Evolutionary conservation across 37 sponge, comb jelly and placozoan genomes (phyloP), one percentile per base, ranked within the genome.

Genomic region (Haliclona indistincta): DNA sequence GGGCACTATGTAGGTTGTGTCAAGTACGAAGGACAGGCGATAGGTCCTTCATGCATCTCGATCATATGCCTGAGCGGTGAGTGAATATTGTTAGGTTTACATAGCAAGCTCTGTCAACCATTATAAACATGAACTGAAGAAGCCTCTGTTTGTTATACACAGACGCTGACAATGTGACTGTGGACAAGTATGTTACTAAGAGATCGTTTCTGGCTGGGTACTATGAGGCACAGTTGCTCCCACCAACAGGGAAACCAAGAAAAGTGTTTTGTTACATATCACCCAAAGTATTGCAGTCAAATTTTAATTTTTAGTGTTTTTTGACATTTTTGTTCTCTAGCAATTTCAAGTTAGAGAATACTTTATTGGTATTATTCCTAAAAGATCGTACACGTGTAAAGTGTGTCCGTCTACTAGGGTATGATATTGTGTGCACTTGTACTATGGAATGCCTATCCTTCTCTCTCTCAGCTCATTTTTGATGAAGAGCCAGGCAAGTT

Each of bases 331-430:
- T 34, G 58, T 54, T 11, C 70, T 45, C 0, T 58, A 91, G 93
- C 94, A 93, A 88, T 65, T 93, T 32, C 80, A 81, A 74, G 76
- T 93, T 26, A 80, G 65, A 38, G 94, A 93, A 62, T 93, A 79
- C 70, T 84, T 75, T 56, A 42, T 84, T 60, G 79, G 78, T 44
- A 19, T 89, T 30, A 74, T 93, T 40, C 93, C 93, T 28, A 84
- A 82, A 15, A 78, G 80, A 49, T 4, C 81, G 11, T 89, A 52
- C 79, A 76, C 86, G 0, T 89, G 84, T 58, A 73, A 88, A 67
- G 80, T 93, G 38, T 81, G 78, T 53, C 94, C 94, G 2, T 69
- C 75, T 5, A 93, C 94, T 1, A 85, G 45, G 43, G 94, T 85
- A 67, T 37, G 86, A n/a, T n/a, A n/a, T n/a, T n/a, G n/a, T n/a